These are phyloP conservation scores for Sarcophilus harrisii DNA, from an alignment of 2,797 vertebrate genomes.

Conservation along the genomic window DNA sequence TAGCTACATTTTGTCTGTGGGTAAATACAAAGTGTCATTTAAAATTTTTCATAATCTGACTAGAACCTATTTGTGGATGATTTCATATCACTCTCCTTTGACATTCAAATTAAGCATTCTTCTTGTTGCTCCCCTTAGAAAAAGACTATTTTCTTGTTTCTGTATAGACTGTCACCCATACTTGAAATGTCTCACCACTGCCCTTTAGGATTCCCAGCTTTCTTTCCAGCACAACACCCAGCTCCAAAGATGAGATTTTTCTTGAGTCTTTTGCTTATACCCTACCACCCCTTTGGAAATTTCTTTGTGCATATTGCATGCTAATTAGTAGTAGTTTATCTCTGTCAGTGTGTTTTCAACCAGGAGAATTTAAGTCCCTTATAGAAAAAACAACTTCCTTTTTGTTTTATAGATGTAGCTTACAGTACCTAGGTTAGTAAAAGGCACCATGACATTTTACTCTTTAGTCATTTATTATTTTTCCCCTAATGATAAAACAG, in stretches of 20 bases:
- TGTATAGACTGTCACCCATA: background rate
- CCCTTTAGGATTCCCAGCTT: background rate
- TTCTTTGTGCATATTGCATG: background rate
- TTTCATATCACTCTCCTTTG: background rate
- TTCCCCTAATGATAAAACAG: background rate
- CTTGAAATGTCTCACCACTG: background rate
- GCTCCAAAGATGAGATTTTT: background rate
- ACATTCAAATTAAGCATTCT: background rate
- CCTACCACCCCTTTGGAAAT: background rate
- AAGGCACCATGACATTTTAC: background rate
- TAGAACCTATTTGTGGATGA: background rate
- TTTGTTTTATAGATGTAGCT: background rate
- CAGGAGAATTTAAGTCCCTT: background rate
- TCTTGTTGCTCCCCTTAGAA: background rate
- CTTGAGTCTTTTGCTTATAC: background rate
- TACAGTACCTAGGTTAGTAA: background rate
- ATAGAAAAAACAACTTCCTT: background rate
- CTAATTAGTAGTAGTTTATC: background rate
- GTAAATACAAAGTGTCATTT: background rate
- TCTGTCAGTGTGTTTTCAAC: background rate
- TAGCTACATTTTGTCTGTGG: background rate
- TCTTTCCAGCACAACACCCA: background rate
- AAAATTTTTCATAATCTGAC: background rate
- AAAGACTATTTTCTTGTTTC: background rate
- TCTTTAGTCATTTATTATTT: background rate